Evolutionary conservation across 2,888 invertebrate species (phyloP), one percentile per base, ranked within the genome.

Genomic region (Chymomyza caudatula): DNA sequence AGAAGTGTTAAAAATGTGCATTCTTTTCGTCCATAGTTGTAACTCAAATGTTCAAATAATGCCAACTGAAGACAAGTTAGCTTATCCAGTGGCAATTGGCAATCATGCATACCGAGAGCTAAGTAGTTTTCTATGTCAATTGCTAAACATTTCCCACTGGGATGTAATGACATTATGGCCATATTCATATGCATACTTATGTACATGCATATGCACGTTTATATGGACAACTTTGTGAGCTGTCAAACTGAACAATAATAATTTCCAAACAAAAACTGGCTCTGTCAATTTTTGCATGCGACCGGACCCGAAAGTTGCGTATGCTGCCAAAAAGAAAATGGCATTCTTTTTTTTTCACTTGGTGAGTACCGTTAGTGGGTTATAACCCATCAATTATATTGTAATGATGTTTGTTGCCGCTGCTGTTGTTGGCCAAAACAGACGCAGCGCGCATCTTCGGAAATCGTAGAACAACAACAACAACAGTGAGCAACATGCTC

Each of bases 361-460:
- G 11, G 29, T 11, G 11, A 37, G 29, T 11, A 88, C 88, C 88
- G 87, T 86, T 87, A 85, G 74, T 74, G 72, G 78, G 77, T 82
- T 85, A 88, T 87, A 87, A 77, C 79, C 83, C 87, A 87, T 87
- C 87, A 87, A 87, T 88, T 87, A 87, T 88, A 85, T 87, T 82
- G 82, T 84, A 87, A 87, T 86, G 87, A 86, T 84, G 77, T 86
- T 47, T 47, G 47, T 15, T 15, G 17, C 47, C 65, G 72, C 65
- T 20, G 54, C 61, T 25, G 51, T 55, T 53, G 60, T 15, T 22
- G 23, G 49, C 55, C 53, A 55, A 37, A 37, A 37, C 75, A 66
- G 72, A 64, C 61, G 55, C 65, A 63, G 60, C 63, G 63, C 65
- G 76, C 76, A 74, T 75, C 86, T 79, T 73, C 71, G 66, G 72